phyloP scores from a whole-genome alignment of 1,140 invertebrate genomes.

The Ceratina calcarata region DNA sequence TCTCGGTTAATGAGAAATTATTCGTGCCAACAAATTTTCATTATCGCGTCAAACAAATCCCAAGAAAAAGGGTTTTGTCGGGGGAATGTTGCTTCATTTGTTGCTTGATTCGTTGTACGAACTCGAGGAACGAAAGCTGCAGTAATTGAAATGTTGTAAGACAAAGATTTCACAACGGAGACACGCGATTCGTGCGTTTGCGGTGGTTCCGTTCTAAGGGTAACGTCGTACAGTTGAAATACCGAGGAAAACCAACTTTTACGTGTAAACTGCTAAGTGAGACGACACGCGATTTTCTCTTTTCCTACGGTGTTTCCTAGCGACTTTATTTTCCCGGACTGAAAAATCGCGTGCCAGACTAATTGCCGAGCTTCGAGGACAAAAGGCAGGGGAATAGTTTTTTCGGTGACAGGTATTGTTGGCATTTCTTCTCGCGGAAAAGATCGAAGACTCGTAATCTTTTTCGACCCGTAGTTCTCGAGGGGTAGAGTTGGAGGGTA shows the following conservation, averaged over 20 bases:
- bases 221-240: not conserved
- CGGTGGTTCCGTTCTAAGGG: not conserved
- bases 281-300: constrained; percentile 16
- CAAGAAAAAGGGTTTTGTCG: not conserved
- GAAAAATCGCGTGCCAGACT: constrained; percentile 38
- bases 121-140: constrained; percentile 13
- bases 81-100: constrained; percentile 39
- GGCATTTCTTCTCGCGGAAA: not conserved
- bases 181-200: constrained; percentile 60
- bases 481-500: not conserved
- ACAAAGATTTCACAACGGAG: constrained; percentile 1
- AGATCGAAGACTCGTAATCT: constrained; percentile 3
- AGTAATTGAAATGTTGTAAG: constrained; percentile 54
- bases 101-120: constrained; percentile 11
- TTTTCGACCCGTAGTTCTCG: not conserved
- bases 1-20: constrained; percentile 41
- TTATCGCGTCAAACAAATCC: not conserved
- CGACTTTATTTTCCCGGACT: not conserved
- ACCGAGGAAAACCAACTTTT: not conserved
- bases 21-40: constrained; percentile 22
- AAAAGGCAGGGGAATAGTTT: not conserved
- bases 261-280: not conserved
- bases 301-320: not conserved
- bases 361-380: constrained; percentile 18
- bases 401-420: not conserved